Evolutionary conservation across 2,888 invertebrate genomes (phyloP).

Genomic region (Trissolcus japonicus): DNA sequence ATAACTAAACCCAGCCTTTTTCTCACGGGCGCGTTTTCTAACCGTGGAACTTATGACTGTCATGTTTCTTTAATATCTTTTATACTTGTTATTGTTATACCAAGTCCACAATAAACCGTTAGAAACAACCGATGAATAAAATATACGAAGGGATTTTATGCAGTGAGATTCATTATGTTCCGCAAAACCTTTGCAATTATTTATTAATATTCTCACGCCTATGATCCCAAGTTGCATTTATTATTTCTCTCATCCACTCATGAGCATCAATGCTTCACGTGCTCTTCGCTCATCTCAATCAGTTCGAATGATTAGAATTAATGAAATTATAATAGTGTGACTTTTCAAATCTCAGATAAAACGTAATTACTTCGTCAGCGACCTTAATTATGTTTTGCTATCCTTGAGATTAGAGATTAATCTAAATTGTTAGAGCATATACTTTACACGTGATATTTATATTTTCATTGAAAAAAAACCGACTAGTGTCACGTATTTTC

Average conservation of each 20-base stretch:
- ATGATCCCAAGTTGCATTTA: conserved; percentile 13
- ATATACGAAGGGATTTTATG: conserved; percentile 53
- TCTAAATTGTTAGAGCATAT: no score
- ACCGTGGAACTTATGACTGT: conserved; percentile 58
- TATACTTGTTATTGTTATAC: conserved; percentile 55
- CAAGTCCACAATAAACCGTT: conserved; percentile 52
- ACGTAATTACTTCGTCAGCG: conserved; percentile 17
- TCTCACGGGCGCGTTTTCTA: conserved; percentile 55
- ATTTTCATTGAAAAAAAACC: no score
- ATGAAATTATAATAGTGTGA: conserved; percentile 43
- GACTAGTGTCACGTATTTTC: no score
- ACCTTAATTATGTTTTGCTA: conserved; percentile 16
- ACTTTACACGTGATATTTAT: no score
- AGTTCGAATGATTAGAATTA: conserved; percentile 35
- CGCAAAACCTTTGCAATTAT: conserved; percentile 52
- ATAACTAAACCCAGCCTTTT: conserved; percentile 25
- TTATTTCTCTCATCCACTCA: not conserved
- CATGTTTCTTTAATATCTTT: conserved; percentile 59
- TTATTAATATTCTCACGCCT: conserved; percentile 53
- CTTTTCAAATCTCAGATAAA: conserved; percentile 23
- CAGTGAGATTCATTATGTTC: conserved; percentile 53
- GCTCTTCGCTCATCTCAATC: conserved; percentile 41
- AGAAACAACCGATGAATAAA: conserved; percentile 55
- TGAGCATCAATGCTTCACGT: conserved; percentile 15
- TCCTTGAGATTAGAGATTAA: not conserved